Evolutionary conservation across 2,888 invertebrate species (phyloP), one percentile per base, ranked within the genome.

Genomic region (Athetis lepigone): DNA sequence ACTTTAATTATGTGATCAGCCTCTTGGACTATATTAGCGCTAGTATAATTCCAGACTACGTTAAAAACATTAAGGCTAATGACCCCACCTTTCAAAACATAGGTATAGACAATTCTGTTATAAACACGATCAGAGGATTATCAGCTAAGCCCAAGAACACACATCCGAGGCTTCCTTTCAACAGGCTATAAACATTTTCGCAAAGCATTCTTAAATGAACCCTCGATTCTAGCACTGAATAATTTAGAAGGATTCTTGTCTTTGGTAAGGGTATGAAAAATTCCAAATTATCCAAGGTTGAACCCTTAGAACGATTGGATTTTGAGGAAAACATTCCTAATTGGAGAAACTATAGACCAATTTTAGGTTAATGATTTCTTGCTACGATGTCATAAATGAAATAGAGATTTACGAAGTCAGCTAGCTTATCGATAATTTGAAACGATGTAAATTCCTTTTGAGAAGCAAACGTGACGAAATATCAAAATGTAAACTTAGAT

Each of bases 101-200:
- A 45, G 9, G 11, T 50, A 25, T 21, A 47, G 40, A 57, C 33
- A 33, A 45, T 36, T n/a, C 33, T 8, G n/a, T 45, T 51, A 50
- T 69, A 57, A 56, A 71, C 25, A 19, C 49, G 56, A 27, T 69
- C 19, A 54, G 23, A 8, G 46, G 75, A 71, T 71, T 71, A 69
- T 50, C 7, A 43, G 54, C 74, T 71, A 62, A 74, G 21, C 61
- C 13, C 27, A 16, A 39, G 23, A 61, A 50, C 39, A 42, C 51
- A 55, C 23, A 55, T 42, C 33, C 42, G 11, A 46, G 71, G 61
- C 75, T 71, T 71, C 71, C 52, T 42, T 69, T 71, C 42, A 57
- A 42, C 54, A 42, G 36, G 47, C 16, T 36, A 25, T 19, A 45
- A 51, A 54, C 39, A 51, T 51, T 45, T 54, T 54, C 57, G 40